Evolutionary conservation across 2,797 vertebrate species (phyloP).

Genomic region (Agapornis canus): DNA sequence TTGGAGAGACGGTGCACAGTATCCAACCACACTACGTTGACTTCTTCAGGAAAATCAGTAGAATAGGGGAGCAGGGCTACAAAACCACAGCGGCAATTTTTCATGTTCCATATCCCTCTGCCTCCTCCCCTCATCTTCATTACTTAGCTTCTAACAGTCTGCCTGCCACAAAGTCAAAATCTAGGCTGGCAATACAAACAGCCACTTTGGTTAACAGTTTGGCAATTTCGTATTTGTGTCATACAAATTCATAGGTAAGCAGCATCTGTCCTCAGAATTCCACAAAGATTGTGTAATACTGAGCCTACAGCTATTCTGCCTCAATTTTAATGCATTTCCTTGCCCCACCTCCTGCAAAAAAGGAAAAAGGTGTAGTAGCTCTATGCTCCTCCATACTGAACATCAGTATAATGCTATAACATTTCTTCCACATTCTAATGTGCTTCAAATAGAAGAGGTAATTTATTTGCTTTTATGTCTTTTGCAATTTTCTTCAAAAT

Average conservation of each 20-base stretch:
- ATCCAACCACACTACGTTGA: fast-evolving
- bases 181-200: neutral
- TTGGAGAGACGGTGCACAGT: neutral
- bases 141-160: neutral
- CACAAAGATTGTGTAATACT: neutral
- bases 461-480: neutral
- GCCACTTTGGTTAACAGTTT: neutral
- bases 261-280: neutral
- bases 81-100: neutral
- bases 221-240: neutral
- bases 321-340: neutral
- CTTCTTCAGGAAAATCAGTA: neutral
- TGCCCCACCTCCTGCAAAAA: neutral
- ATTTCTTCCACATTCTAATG: neutral
- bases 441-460: neutral
- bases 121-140: neutral
- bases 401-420: neutral
- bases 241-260: neutral
- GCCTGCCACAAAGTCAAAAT: neutral
- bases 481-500: neutral
- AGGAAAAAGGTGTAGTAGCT: neutral
- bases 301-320: neutral
- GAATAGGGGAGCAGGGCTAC: neutral
- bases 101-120: neutral
- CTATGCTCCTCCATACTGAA: neutral